phyloP scores from a whole-genome alignment of 2,797 vertebrate species.

The Diplodus puntazzo region DNA sequence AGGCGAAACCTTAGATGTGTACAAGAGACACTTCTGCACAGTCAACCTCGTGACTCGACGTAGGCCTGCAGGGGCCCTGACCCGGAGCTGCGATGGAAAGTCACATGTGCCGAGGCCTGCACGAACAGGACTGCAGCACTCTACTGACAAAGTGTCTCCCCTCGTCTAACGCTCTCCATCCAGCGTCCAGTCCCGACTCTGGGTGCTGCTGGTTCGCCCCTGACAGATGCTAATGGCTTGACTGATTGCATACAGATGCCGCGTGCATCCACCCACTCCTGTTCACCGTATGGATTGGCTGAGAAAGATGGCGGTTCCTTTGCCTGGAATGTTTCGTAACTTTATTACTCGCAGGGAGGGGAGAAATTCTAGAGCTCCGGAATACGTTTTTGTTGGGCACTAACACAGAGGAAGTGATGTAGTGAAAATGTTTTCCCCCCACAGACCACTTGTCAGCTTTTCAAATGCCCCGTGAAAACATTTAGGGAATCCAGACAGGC shows the following conservation, averaged over 20 bases:
- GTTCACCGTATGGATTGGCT: slow-evolving; percentile 72
- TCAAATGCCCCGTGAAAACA: slow-evolving; percentile 47
- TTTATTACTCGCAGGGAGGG: slow-evolving; percentile 24
- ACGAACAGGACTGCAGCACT: slow-evolving; percentile 7
- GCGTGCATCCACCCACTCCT: slow-evolving; percentile 56
- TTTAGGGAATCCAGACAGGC: slow-evolving; percentile 55
- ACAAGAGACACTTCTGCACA: slow-evolving; percentile 24
- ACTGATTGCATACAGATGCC: slow-evolving; percentile 73
- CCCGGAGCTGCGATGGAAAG: slow-evolving; percentile 46
- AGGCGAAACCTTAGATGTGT: slow-evolving; percentile 16
- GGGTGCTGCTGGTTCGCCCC: background rate
- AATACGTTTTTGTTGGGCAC: background rate
- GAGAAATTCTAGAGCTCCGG: slow-evolving; percentile 35
- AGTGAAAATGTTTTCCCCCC: slow-evolving; percentile 6
- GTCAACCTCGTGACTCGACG: slow-evolving; percentile 32
- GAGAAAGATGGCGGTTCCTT: slow-evolving; percentile 34
- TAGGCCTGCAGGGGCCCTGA: slow-evolving; percentile 2
- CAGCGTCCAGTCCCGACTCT: slow-evolving; percentile 3
- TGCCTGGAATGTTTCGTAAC: slow-evolving; percentile 41
- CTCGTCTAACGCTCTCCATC: slow-evolving; percentile 24
- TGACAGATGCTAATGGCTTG: slow-evolving; percentile 24
- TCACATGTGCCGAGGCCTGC: slow-evolving; percentile 48
- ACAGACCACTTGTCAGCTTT: background rate
- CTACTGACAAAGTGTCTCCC: slow-evolving; percentile 1
- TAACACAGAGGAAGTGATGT: slow-evolving; percentile 18